phyloP scores from a whole-genome alignment of 2,113 vertebrate species.

The Hoplias malabaricus region DNA sequence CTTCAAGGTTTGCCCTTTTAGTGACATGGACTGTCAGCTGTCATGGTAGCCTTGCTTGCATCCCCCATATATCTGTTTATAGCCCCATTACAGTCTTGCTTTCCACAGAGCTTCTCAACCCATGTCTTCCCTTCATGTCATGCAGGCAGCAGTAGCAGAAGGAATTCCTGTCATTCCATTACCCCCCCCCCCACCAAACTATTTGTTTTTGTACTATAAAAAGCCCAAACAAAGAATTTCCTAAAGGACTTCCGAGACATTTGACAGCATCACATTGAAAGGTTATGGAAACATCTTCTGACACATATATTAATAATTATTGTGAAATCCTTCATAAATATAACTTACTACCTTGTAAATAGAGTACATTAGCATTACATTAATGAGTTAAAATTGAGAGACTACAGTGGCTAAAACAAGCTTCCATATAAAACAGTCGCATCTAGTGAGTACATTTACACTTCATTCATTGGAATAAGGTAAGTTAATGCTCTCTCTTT shows the following conservation, averaged over 20 bases:
- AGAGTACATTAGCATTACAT: too few relatives aligned
- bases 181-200: too few relatives aligned
- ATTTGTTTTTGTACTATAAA: background rate
- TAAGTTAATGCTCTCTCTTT: too few relatives aligned
- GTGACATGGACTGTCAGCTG: background rate
- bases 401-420: too few relatives aligned
- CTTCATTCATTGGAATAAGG: background rate
- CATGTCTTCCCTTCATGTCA: background rate
- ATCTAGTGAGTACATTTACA: background rate
- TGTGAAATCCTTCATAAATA: too few relatives aligned
- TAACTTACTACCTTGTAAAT: too few relatives aligned
- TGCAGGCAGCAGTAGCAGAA: background rate
- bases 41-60: background rate
- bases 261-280: background rate
- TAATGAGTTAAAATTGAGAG: too few relatives aligned
- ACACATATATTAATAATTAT: too few relatives aligned
- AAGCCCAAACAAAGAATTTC: background rate
- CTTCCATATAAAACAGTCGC: too few relatives aligned
- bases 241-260: background rate
- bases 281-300: too few relatives aligned
- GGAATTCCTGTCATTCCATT: background rate
- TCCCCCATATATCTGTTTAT: conserved; percentile 10
- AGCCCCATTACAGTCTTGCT: background rate
- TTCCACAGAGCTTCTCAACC: background rate
- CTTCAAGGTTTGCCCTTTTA: background rate